phyloP scores from a whole-genome alignment of 2,113 vertebrate species.

The Myodes glareolus region DNA sequence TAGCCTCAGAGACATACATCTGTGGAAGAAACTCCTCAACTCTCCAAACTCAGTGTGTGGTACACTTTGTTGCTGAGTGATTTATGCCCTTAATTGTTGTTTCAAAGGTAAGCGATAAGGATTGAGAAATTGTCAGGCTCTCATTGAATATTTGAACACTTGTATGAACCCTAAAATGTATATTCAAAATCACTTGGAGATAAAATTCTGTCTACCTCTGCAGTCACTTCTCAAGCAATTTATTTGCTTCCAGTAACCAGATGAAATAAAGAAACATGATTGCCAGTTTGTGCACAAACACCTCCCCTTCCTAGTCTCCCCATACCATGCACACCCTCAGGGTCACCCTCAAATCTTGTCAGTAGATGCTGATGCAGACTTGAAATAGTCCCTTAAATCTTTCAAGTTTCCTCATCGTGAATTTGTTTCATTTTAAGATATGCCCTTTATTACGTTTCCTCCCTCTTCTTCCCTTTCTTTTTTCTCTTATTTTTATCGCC shows the following conservation, averaged over 20 bases:
- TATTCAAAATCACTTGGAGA: neutral
- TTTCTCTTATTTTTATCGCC: neutral
- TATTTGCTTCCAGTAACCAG: neutral
- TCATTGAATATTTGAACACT: neutral
- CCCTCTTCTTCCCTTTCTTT: neutral
- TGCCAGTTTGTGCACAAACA: too few relatives aligned
- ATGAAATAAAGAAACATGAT: neutral
- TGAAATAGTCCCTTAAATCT: neutral
- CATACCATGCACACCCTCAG: neutral
- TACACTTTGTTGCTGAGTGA: neutral
- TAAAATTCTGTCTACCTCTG: neutral
- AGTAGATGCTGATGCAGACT: neutral
- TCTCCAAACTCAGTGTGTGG: neutral
- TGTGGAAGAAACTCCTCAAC: neutral
- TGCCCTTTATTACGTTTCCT: neutral
- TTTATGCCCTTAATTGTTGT: neutral
- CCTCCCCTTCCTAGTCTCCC: neutral
- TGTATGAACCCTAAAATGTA: neutral
- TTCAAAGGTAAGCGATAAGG: conserved; percentile 7
- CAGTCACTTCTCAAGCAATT: neutral
- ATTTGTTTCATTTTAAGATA: neutral
- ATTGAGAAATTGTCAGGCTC: neutral
- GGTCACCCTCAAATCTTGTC: neutral
- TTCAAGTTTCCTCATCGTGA: neutral
- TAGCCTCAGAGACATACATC: neutral